Percentiles rank a stretch among this genome's conserved stretches.
Conservation (phyloP, 2,888 invertebrate genomes). For the Acutogordius australiensis region DNA sequence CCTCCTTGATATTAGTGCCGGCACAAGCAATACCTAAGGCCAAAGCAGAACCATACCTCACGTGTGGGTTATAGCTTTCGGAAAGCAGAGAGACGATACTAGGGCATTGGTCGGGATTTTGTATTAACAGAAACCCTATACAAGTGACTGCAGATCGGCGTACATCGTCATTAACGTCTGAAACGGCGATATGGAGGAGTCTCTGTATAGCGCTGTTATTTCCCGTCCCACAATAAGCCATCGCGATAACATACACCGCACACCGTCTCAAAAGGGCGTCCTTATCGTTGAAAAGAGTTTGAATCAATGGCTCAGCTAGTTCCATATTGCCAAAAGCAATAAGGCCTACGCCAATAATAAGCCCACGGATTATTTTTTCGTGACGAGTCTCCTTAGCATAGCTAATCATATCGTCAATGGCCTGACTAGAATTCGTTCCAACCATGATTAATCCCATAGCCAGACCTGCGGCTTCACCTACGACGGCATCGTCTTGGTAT, state of each 20-base stretch:
- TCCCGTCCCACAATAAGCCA: slow-evolving; percentile 80
- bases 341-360: slow-evolving; percentile 78
- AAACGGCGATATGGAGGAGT: slow-evolving; percentile 70
- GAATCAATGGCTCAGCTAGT: slow-evolving; percentile 71
- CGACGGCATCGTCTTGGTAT: slow-evolving; percentile 83
- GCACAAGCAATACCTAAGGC: slow-evolving; percentile 93
- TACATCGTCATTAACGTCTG: slow-evolving; percentile 95
- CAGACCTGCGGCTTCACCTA: slow-evolving; percentile 67
- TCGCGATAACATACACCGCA: slow-evolving; percentile 79
- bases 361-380: slow-evolving; percentile 80
- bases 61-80: slow-evolving; percentile 95
- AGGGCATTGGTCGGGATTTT: slow-evolving; percentile 73
- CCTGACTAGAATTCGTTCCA: slow-evolving; percentile 59
- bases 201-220: slow-evolving; percentile 81
- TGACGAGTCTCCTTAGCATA: slow-evolving; percentile 84
- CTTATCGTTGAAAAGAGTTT: slow-evolving; percentile 59
- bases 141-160: slow-evolving; percentile 88
- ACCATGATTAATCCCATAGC: slow-evolving; percentile 98
- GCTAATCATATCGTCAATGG: slow-evolving; percentile 65
- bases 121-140: slow-evolving; percentile 80
- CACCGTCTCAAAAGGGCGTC: slow-evolving; percentile 73
- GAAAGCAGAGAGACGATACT: slow-evolving; percentile 80
- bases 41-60: slow-evolving; percentile 94
- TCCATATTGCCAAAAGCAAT: slow-evolving; percentile 87
- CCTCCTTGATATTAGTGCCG: slow-evolving; percentile 71